Evolutionary conservation across 2,113 vertebrate species (phyloP).

Genomic region (Corvus hawaiiensis): DNA sequence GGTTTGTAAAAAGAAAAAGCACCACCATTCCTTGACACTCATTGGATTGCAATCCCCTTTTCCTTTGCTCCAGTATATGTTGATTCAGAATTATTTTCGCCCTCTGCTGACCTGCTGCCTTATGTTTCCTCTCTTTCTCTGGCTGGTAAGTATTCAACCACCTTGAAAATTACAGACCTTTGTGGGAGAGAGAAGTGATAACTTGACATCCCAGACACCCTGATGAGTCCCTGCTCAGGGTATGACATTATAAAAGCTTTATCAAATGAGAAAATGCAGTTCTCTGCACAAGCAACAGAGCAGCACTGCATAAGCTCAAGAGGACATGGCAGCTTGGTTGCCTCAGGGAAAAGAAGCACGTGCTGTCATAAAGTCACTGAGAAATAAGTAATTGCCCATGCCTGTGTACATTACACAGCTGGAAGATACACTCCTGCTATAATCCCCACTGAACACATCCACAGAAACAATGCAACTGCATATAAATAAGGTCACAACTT

Average conservation of each 20-base stretch:
- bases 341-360: constrained; percentile 27
- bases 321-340: constrained; percentile 12
- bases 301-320: constrained; percentile 13
- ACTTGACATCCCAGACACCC: not conserved
- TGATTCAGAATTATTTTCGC: not conserved
- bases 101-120: not conserved
- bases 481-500: constrained; percentile 6
- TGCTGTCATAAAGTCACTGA: constrained; percentile 23
- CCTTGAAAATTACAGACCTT: not conserved
- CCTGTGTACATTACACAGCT: constrained; percentile 35
- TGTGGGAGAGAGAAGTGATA: not conserved
- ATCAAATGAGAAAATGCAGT: not conserved
- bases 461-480: not conserved
- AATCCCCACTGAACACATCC: not conserved
- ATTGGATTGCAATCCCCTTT: not conserved
- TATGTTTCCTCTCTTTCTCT: not conserved
- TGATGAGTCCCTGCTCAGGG: not conserved
- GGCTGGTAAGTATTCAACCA: not conserved
- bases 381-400: constrained; percentile 29
- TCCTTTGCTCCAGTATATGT: not conserved
- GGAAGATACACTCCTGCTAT: constrained; percentile 8
- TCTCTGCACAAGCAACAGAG: not conserved
- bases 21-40: not conserved
- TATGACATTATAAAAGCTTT: not conserved
- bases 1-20: not conserved